These are phyloP conservation scores for Ascaphus truei DNA, from an alignment of 2,113 vertebrate species.

Conservation along the genomic window DNA sequence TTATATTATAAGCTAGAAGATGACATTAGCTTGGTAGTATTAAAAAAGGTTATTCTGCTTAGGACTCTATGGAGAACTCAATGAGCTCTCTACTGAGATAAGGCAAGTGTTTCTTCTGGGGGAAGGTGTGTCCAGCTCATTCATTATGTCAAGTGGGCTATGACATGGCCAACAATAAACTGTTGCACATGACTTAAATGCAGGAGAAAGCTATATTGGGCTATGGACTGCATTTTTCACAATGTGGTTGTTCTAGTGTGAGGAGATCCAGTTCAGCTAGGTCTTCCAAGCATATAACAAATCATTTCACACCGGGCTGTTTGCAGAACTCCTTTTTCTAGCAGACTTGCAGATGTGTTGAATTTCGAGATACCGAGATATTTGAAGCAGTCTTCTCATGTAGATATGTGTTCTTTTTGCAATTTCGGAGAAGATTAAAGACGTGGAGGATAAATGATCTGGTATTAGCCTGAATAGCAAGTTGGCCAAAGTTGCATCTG, in stretches of 20 bases:
- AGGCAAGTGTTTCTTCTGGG: conserved; percentile 65
- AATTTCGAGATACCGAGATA: no score
- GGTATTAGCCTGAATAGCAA: no score
- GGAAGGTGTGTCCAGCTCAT: conserved; percentile 88
- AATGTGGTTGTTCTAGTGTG: conserved; percentile 14
- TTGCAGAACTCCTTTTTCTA: no score
- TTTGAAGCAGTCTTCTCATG: no score
- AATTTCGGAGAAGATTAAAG: no score
- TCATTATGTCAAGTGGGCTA: conserved; percentile 83
- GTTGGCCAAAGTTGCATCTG: no score
- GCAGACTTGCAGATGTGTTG: no score
- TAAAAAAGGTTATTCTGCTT: conserved; percentile 27
- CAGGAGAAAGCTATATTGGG: not conserved
- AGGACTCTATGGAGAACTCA: not conserved
- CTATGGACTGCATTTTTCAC: not conserved
- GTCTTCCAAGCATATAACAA: not conserved
- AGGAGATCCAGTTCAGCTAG: not conserved
- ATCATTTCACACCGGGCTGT: conserved; percentile 41
- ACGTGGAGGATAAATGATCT: no score
- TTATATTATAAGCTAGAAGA: not conserved
- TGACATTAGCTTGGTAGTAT: not conserved
- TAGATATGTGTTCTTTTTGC: no score
- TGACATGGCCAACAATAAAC: conserved; percentile 80
- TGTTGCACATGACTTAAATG: conserved; percentile 47
- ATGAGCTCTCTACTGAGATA: conserved; percentile 55